These are phyloP conservation scores for Bujurquina vittata DNA, from an alignment of 2,113 vertebrate genomes.

Conservation along the genomic window DNA sequence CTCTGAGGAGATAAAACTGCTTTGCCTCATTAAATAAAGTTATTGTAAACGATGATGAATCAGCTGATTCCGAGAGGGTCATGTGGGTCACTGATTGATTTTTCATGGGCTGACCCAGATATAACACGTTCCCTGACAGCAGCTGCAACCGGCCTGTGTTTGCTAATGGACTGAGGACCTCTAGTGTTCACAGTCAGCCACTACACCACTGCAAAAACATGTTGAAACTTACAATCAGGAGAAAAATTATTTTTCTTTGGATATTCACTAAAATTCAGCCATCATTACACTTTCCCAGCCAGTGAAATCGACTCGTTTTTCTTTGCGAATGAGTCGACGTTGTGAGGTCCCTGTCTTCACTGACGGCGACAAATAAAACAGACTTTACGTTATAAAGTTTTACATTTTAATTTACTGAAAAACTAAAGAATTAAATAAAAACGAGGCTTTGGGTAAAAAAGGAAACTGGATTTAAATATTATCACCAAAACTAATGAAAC, in stretches of 20 bases:
- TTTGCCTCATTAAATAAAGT: background rate
- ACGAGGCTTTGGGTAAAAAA: too few relatives aligned
- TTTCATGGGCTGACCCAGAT: background rate
- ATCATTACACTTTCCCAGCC: too few relatives aligned
- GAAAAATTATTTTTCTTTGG: too few relatives aligned
- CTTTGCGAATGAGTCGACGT: too few relatives aligned
- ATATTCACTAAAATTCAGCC: too few relatives aligned
- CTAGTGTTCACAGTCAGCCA: background rate
- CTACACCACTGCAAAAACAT: background rate
- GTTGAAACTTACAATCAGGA: background rate
- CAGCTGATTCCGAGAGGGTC: background rate
- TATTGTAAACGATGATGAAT: background rate
- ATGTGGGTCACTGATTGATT: background rate
- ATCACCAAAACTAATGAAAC: too few relatives aligned
- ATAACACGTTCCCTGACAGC: background rate
- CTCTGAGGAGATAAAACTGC: background rate
- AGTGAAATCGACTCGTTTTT: too few relatives aligned
- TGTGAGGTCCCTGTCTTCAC: too few relatives aligned
- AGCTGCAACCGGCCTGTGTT: background rate
- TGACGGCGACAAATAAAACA: too few relatives aligned
- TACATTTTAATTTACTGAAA: too few relatives aligned
- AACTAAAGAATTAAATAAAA: too few relatives aligned
- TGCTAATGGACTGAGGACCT: background rate
- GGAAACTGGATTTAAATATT: too few relatives aligned
- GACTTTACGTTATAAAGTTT: background rate